phyloP scores from a whole-genome alignment of 2,797 vertebrate species.

The Coranthus polyacanthus region DNA sequence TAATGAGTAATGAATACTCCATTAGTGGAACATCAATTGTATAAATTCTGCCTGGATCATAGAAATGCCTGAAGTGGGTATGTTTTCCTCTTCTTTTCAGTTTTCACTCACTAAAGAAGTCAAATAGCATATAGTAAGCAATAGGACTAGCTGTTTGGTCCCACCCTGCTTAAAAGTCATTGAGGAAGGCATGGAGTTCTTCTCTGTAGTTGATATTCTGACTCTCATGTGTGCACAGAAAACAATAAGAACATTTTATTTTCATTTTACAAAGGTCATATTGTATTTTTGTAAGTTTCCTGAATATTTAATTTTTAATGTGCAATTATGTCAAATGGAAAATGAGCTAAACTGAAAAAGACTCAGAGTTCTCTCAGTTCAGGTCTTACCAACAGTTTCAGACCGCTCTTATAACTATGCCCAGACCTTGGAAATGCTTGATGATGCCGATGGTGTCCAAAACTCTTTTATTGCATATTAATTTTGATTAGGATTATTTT shows the following conservation, averaged over 20 bases:
- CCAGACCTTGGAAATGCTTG: conserved; percentile 2
- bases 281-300: neutral
- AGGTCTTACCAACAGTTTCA: neutral
- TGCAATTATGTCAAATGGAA: neutral
- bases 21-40: conserved; percentile 57
- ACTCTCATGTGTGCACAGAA: too few relatives aligned
- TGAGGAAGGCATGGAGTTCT: too few relatives aligned
- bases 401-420: neutral
- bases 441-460: neutral
- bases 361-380: too few relatives aligned
- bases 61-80: neutral
- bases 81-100: neutral
- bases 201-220: too few relatives aligned
- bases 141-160: neutral
- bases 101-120: neutral
- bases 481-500: conserved; percentile 31
- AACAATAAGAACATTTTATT: too few relatives aligned
- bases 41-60: conserved; percentile 43
- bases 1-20: conserved; percentile 58
- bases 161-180: neutral
- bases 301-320: conserved; percentile 2
- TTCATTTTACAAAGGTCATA: neutral
- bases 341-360: neutral
- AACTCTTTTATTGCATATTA: conserved; percentile 15
- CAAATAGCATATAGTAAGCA: conserved; percentile 5